Evolutionary conservation across 2,888 invertebrate genomes (phyloP).

Genomic region (Hemaris fuciformis): DNA sequence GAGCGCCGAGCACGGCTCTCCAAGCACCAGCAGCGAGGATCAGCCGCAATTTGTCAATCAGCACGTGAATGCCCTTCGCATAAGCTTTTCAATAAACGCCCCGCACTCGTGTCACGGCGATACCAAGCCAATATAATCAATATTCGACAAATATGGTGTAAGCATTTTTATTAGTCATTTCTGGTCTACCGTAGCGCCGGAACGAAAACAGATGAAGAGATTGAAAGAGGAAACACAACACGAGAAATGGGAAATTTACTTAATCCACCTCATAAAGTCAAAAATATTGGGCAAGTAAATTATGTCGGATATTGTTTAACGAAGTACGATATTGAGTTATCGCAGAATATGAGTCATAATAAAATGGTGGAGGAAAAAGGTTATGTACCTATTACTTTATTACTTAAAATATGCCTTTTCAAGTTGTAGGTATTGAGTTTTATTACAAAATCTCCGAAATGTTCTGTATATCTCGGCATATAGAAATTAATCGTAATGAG

Average conservation of each 20-base stretch:
- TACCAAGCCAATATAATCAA: slow-evolving; percentile 34
- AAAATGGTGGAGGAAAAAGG: background rate
- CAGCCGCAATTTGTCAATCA: slow-evolving; percentile 74
- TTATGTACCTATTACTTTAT: no score
- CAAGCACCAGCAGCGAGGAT: slow-evolving; percentile 48
- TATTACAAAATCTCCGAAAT: background rate
- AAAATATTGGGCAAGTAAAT: background rate
- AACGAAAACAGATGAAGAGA: slow-evolving; percentile 14
- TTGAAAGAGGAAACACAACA: slow-evolving; percentile 17
- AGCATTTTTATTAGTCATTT: slow-evolving; percentile 39
- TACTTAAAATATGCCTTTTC: background rate
- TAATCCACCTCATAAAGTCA: slow-evolving; percentile 1
- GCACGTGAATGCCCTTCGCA: slow-evolving; percentile 54
- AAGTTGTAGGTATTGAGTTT: background rate
- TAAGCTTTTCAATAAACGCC: slow-evolving; percentile 59
- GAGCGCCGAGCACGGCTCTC: background rate
- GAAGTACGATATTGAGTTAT: background rate
- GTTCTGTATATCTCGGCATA: no score
- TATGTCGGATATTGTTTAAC: background rate
- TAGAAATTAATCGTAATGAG: background rate
- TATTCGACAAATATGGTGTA: slow-evolving; percentile 42
- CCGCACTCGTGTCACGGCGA: slow-evolving; percentile 21
- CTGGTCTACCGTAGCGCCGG: slow-evolving; percentile 22
- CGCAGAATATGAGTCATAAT: background rate
- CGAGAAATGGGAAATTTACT: slow-evolving; percentile 19